Evolutionary conservation across 2,888 invertebrate genomes (phyloP).

Genomic region (Didymodactylos carnosus): DNA sequence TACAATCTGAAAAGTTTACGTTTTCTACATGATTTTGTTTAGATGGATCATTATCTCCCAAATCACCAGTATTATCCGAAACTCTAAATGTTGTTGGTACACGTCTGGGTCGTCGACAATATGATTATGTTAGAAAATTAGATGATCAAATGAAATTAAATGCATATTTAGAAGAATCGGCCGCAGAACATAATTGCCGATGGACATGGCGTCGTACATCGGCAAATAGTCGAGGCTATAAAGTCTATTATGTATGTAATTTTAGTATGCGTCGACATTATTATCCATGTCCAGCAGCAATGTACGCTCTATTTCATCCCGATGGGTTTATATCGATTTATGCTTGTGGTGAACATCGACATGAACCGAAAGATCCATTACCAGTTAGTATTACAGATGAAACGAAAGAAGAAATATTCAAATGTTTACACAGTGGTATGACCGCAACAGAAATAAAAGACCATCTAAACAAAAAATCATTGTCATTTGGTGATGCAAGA

Average conservation of each 20-base stretch:
- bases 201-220: not conserved
- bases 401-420: not conserved
- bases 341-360: not conserved
- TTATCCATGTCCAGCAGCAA: not conserved
- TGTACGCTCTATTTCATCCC: not conserved
- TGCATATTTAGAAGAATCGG: not conserved
- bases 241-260: not conserved
- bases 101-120: not conserved
- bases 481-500: not conserved
- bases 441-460: not conserved
- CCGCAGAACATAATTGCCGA: not conserved
- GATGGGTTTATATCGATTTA: not conserved
- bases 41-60: not conserved
- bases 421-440: not conserved
- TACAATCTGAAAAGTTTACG: not conserved
- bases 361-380: not conserved
- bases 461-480: not conserved
- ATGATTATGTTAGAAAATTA: not conserved
- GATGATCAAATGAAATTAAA: not conserved
- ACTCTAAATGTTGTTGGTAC: not conserved
- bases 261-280: not conserved
- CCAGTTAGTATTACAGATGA: not conserved
- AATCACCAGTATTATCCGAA: not conserved
- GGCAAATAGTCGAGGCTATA: not conserved
- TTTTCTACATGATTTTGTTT: not conserved